A percentile compares a stretch with the other conserved stretches of the same genome.
Conservation (phyloP, 2,888 invertebrate genomes). For the Liposcelis brunnea region DNA sequence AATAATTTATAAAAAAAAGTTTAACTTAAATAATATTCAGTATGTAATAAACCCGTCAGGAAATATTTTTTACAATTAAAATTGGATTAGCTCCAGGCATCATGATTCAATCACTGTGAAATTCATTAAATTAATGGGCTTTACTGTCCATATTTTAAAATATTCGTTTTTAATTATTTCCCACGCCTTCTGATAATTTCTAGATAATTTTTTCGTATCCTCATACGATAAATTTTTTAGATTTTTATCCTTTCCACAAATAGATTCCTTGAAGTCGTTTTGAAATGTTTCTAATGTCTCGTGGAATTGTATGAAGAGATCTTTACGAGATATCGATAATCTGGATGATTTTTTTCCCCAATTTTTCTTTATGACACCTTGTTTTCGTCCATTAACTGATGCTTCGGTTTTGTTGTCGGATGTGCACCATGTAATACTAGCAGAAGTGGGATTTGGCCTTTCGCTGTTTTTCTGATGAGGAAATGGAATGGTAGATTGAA, state of each 20-base stretch:
- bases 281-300: too few species aligned
- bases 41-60: too few species aligned
- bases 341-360: conserved; percentile 24
- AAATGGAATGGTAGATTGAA: conserved; percentile 6
- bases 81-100: too few species aligned
- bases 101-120: background rate
- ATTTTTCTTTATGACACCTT: conserved; percentile 59
- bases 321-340: conserved; percentile 29
- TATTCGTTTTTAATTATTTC: background rate
- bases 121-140: background rate
- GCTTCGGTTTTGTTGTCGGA: conserved; percentile 46
- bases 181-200: background rate
- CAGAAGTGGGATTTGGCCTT: conserved; percentile 11
- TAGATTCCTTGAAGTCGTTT: too few species aligned
- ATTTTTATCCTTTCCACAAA: background rate
- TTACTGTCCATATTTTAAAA: conserved; percentile 2
- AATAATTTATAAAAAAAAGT: too few species aligned
- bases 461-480: background rate
- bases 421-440: conserved; percentile 9
- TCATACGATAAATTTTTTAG: background rate
- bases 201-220: background rate
- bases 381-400: conserved; percentile 56
- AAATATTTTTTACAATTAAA: too few species aligned
- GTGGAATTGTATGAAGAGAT: conserved; percentile 16
- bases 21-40: too few species aligned